A percentile compares a stretch with the other conserved stretches of the same genome.
Evolutionary conservation across 2,113 vertebrate species (phyloP).

Genomic region (Lepus timidus): DNA sequence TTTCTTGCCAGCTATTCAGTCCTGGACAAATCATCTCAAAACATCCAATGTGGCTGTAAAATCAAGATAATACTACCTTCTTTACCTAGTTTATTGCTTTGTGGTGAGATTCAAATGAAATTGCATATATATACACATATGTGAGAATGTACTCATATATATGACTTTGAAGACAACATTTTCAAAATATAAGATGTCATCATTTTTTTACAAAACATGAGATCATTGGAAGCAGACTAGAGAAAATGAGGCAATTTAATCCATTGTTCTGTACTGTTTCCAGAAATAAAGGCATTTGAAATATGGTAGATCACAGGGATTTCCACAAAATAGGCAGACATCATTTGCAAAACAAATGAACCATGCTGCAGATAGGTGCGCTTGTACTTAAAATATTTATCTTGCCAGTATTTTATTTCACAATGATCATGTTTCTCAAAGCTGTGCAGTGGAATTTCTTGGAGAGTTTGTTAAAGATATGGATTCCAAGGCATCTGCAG

Average conservation of each 20-base stretch:
- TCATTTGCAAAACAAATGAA: conserved; percentile 14
- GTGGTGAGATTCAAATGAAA: conserved; percentile 34
- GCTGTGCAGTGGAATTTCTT: not conserved
- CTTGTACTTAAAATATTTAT: not conserved
- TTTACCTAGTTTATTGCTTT: not conserved
- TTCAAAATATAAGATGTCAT: conserved; percentile 10
- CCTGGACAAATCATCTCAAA: not conserved
- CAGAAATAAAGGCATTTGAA: conserved; percentile 37
- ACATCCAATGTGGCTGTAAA: not conserved
- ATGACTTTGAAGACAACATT: conserved; percentile 4
- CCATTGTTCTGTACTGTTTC: not conserved
- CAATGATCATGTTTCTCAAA: not conserved
- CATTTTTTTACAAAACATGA: conserved; percentile 56
- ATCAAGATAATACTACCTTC: not conserved
- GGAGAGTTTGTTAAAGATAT: not conserved
- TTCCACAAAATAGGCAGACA: not conserved
- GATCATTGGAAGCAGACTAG: conserved; percentile 50
- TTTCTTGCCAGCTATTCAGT: not conserved
- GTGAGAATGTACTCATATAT: not conserved
- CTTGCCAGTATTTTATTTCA: not conserved
- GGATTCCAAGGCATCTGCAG: not conserved
- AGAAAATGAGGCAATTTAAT: conserved; percentile 42
- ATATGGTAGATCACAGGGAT: not conserved
- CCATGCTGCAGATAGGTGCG: not conserved
- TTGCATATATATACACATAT: not conserved